These are phyloP conservation scores for Lamprotornis superbus DNA, from an alignment of 2,113 vertebrate genomes.

Conservation along the genomic window DNA sequence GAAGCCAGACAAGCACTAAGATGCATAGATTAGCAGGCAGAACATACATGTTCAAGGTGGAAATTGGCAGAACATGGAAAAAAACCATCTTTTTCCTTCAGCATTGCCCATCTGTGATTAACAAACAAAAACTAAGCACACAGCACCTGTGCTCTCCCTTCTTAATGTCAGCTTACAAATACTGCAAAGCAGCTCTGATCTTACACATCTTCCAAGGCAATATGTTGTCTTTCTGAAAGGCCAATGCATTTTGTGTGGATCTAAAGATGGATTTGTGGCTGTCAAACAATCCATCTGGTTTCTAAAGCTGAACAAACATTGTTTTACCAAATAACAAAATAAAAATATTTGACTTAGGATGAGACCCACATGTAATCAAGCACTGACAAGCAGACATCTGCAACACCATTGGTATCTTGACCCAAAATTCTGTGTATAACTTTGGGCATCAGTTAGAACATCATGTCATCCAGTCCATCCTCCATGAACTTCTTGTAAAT, in stretches of 20 bases:
- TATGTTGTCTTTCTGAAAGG: neutral
- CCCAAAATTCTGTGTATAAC: neutral
- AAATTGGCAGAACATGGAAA: neutral
- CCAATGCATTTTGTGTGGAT: neutral
- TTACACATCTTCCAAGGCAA: neutral
- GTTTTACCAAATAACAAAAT: neutral
- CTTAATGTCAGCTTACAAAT: neutral
- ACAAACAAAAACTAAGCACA: neutral
- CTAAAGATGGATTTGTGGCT: neutral
- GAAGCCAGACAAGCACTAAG: neutral
- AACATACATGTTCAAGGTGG: neutral
- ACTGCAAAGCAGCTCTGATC: neutral
- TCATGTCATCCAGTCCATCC: slow-evolving; percentile 92
- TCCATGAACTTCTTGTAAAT: slow-evolving; percentile 99
- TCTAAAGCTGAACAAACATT: neutral
- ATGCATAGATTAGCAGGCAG: neutral
- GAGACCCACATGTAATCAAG: neutral
- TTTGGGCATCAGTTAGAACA: slow-evolving; percentile 78
- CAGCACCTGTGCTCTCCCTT: neutral
- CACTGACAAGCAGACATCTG: neutral
- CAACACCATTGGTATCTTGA: neutral
- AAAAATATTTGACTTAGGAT: slow-evolving; percentile 1
- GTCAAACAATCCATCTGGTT: neutral
- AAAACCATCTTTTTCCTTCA: neutral
- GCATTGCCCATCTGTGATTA: neutral